Percentiles rank a stretch among this genome's conserved stretches.
Conservation (phyloP, 2,888 invertebrate genomes). For the Agrochola circellaris region DNA sequence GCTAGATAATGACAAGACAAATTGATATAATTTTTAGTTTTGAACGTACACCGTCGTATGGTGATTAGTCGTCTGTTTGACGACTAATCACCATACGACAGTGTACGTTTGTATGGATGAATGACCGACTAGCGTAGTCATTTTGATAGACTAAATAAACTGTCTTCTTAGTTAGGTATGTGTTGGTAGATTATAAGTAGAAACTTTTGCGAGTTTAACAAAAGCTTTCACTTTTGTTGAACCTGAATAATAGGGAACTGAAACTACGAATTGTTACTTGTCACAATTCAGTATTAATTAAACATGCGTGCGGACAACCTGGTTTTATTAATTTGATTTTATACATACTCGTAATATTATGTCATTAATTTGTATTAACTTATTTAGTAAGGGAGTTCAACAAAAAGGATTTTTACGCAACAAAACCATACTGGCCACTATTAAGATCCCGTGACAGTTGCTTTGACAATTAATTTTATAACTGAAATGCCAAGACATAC, state of each 20-base stretch:
- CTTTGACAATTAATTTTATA: constrained; percentile 27
- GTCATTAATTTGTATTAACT: background rate
- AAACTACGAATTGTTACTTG: constrained; percentile 10
- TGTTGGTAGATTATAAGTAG: background rate
- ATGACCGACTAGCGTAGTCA: background rate
- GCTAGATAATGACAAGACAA: too few species aligned
- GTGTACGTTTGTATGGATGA: too few species aligned
- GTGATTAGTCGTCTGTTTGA: too few species aligned
- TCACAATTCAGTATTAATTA: constrained; percentile 5
- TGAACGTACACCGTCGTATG: too few species aligned
- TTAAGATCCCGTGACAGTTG: background rate
- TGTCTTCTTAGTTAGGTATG: background rate
- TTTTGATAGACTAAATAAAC: constrained; percentile 16
- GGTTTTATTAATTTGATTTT: background rate
- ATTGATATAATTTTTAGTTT: too few species aligned
- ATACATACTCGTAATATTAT: too few species aligned
- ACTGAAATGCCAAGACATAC: constrained; percentile 4
- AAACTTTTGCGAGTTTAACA: constrained; percentile 19
- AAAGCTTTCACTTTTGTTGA: constrained; percentile 24
- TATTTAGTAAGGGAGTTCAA: background rate
- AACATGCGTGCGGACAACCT: background rate
- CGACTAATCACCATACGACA: too few species aligned
- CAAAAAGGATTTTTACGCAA: constrained; percentile 1
- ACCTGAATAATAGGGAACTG: background rate
- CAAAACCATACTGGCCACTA: constrained; percentile 32